These are phyloP conservation scores for Micronycteris hirsuta DNA, from an alignment of 2,113 vertebrate species.

Conservation along the genomic window DNA sequence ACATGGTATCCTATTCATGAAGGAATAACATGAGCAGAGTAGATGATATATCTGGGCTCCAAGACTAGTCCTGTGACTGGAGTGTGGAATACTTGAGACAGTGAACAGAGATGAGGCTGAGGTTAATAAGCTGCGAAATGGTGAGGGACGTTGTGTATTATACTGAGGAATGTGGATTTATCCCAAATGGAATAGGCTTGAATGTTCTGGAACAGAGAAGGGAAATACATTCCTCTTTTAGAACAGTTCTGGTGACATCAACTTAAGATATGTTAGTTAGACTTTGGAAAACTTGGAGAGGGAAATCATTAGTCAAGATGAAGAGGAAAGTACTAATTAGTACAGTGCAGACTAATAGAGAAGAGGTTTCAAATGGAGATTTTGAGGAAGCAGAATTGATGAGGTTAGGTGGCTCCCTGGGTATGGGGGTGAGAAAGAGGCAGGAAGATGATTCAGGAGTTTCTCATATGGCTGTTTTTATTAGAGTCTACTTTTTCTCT, in stretches of 20 bases:
- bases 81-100: background rate
- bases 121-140: background rate
- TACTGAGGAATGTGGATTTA: background rate
- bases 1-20: background rate
- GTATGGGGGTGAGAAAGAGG: background rate
- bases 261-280: background rate
- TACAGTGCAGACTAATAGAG: background rate
- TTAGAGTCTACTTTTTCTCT: background rate
- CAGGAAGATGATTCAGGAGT: conserved; percentile 33
- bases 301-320: background rate
- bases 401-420: background rate
- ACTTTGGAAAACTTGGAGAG: background rate
- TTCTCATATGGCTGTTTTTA: background rate
- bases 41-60: background rate
- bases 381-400: background rate
- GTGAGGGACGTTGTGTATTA: background rate
- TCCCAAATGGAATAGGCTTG: conserved; percentile 22
- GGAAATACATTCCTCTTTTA: background rate
- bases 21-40: background rate
- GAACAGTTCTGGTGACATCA: background rate
- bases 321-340: background rate
- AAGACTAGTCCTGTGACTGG: background rate
- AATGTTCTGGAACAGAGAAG: background rate
- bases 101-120: background rate
- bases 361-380: background rate